Evolutionary conservation across 2,113 vertebrate species (phyloP).

Genomic region (Spilogale gracilis): DNA sequence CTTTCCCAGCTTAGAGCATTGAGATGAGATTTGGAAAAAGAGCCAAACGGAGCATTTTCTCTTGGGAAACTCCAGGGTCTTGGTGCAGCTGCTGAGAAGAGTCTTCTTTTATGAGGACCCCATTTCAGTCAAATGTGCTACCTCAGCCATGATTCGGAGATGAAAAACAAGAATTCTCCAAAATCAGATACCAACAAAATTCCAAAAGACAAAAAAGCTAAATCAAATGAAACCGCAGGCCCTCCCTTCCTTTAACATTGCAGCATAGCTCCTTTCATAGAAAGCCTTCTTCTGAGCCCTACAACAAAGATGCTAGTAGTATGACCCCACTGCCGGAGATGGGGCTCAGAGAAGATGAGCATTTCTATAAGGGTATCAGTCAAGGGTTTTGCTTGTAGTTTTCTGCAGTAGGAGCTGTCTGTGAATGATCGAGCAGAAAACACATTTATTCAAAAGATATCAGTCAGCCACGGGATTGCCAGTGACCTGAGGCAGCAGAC

Average conservation of each 20-base stretch:
- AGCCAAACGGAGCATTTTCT: conserved; percentile 56
- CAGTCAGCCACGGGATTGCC: no score
- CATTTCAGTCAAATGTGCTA: fast-evolving
- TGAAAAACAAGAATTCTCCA: background rate
- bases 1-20: background rate
- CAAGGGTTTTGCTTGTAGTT: background rate
- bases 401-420: background rate
- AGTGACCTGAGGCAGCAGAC: background rate
- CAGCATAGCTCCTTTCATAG: no score
- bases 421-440: background rate
- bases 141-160: background rate
- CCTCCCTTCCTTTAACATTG: background rate
- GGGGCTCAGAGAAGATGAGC: background rate
- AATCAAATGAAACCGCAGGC: background rate
- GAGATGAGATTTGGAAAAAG: conserved; percentile 30
- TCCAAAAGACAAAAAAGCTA: background rate
- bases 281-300: background rate
- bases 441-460: background rate
- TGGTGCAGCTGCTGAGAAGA: background rate
- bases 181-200: background rate
- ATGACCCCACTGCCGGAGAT: background rate
- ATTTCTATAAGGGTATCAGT: background rate
- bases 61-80: conserved; percentile 42
- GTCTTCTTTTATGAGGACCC: background rate
- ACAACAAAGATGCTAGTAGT: no score